phyloP scores from a whole-genome alignment of 2,888 invertebrate genomes.

The Drosophila meridionalis region DNA sequence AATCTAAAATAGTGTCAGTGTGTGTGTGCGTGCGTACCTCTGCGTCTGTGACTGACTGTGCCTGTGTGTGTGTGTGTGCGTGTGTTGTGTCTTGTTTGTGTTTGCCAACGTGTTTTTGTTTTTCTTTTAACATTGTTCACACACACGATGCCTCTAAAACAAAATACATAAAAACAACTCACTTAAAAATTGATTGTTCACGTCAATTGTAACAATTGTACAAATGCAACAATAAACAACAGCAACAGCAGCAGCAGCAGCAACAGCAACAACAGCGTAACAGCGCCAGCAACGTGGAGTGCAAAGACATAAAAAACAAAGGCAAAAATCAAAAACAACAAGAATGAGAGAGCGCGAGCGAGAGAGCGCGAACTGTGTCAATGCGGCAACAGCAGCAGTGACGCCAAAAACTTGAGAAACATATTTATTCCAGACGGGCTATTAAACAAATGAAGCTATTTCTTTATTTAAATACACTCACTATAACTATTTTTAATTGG shows the following conservation, averaged over 20 bases:
- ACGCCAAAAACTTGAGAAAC: conserved; percentile 70
- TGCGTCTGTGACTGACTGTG: conserved; percentile 9
- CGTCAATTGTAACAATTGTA: conserved; percentile 48
- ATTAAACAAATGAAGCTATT: conserved; percentile 25
- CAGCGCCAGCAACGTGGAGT: conserved; percentile 56
- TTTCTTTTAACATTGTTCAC: conserved; percentile 18
- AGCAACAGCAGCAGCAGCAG: conserved; percentile 29
- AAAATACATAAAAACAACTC: conserved; percentile 24
- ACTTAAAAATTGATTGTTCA: conserved; percentile 56
- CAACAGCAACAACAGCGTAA: conserved; percentile 49
- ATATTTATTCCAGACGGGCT: conserved; percentile 21
- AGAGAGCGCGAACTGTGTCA: conserved; percentile 77
- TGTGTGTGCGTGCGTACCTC: conserved; percentile 31
- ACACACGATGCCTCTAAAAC: conserved; percentile 16
- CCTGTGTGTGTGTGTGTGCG: conserved; percentile 21
- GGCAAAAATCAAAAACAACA: conserved; percentile 52
- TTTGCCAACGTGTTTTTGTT: conserved; percentile 66
- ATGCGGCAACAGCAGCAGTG: conserved; percentile 63
- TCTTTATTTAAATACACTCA: conserved; percentile 34
- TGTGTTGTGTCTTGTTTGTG: conserved; percentile 61
- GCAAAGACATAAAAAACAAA: conserved; percentile 63
- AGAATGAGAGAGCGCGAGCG: conserved; percentile 56
- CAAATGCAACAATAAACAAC: conserved; percentile 37
- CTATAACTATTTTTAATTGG: conserved; percentile 66
- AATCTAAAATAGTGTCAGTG: conserved; percentile 63